phyloP scores from a whole-genome alignment of 2,797 vertebrate genomes.

The Adrianichthys oophorus region DNA sequence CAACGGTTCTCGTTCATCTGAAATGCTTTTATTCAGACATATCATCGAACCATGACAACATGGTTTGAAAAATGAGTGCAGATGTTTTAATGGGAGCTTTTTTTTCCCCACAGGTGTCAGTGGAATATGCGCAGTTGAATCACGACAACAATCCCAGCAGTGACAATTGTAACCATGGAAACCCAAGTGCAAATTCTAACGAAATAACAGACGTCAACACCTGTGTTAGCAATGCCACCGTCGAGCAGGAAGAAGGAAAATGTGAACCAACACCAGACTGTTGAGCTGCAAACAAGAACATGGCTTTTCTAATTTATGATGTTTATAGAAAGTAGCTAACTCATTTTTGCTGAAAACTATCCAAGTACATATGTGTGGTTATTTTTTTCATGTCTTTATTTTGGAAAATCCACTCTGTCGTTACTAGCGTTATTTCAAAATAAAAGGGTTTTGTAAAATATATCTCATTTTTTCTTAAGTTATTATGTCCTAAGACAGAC shows the following conservation, averaged over 20 bases:
- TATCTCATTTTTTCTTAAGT: constrained; percentile 8
- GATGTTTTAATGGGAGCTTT: not conserved
- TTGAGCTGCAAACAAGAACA: constrained; percentile 20
- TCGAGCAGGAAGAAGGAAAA: constrained; percentile 19
- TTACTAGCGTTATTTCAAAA: constrained; percentile 28
- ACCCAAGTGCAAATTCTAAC: constrained; percentile 13
- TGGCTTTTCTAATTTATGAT: constrained; percentile 54
- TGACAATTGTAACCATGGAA: constrained; percentile 18
- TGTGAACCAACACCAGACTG: constrained; percentile 6
- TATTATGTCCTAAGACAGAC: constrained; percentile 2
- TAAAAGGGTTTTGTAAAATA: constrained; percentile 49
- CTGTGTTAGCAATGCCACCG: not conserved
- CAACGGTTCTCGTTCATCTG: too few species aligned
- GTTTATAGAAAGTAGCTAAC: constrained; percentile 7
- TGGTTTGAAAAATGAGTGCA: not conserved
- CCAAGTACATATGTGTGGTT: not conserved
- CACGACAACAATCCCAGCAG: constrained; percentile 26
- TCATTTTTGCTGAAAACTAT: constrained; percentile 9
- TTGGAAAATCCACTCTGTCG: constrained; percentile 13
- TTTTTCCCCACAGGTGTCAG: constrained; percentile 48
- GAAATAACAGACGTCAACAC: constrained; percentile 15
- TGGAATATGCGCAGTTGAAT: constrained; percentile 76
- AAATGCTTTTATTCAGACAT: too few species aligned
- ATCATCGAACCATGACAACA: too few species aligned
- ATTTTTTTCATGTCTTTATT: constrained; percentile 19